Conservation (phyloP, 2,797 vertebrate species). For the Lerista edwardsae region DNA sequence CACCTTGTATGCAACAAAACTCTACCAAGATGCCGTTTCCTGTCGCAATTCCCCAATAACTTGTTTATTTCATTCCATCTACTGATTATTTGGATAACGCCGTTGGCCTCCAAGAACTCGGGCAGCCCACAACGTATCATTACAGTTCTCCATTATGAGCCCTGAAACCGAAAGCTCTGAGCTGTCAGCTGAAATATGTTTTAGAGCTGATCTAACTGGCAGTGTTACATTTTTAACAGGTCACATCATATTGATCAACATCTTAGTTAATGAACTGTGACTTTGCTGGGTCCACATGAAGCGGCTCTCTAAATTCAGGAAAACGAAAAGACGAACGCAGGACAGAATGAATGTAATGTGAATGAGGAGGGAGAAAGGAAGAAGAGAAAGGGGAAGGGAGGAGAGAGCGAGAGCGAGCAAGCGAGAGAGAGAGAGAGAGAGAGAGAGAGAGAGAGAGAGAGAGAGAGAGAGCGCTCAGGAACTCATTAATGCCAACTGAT, state of each 20-base stretch:
- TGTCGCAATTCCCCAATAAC: conserved; percentile 10
- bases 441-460: no score
- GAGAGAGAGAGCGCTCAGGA: not conserved
- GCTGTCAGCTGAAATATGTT: conserved; percentile 35
- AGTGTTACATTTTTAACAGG: conserved; percentile 36
- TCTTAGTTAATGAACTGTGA: conserved; percentile 6
- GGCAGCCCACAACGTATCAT: conserved; percentile 21
- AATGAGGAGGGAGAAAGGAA: not conserved
- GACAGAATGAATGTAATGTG: not conserved
- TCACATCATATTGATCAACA: conserved; percentile 38
- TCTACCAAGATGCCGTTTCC: conserved; percentile 3
- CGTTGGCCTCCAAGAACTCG: conserved; percentile 2
- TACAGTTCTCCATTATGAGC: conserved; percentile 40
- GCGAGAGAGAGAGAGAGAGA: not conserved
- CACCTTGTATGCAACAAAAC: conserved; percentile 2
- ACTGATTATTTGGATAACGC: conserved; percentile 24
- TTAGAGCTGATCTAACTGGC: conserved; percentile 28
- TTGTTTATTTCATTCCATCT: conserved; percentile 37
- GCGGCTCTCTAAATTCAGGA: conserved; percentile 7
- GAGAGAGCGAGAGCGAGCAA: not conserved
- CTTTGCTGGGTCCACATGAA: conserved; percentile 19
- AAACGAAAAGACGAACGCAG: conserved; percentile 2
- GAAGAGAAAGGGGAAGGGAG: not conserved
- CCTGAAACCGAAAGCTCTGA: conserved; percentile 22
- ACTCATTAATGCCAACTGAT: not conserved